Conservation (phyloP, 64 coral and sea anemone genomes). For the Anthopleura sola region DNA sequence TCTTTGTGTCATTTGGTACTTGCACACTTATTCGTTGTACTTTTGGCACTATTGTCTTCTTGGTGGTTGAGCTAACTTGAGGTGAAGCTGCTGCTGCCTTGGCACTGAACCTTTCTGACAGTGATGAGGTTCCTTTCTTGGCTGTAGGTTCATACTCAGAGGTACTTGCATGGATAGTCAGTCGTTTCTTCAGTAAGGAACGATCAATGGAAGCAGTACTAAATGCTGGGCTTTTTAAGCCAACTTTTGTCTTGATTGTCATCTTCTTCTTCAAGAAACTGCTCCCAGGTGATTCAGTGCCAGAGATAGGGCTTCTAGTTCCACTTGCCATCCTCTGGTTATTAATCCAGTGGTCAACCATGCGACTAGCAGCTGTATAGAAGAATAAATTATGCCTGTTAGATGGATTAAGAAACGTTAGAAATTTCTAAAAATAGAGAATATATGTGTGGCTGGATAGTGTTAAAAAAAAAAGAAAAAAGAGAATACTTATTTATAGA, state of each 20-base stretch:
- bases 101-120: slow-evolving; percentile 55
- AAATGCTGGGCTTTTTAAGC: slow-evolving; percentile 10
- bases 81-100: slow-evolving; percentile 22
- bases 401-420: too few species aligned
- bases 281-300: slow-evolving; percentile 20
- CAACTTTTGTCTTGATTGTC: slow-evolving; percentile 51
- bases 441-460: too few species aligned
- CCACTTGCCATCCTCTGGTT: slow-evolving; percentile 46
- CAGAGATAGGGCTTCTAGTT: slow-evolving; percentile 26
- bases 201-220: slow-evolving; percentile 5
- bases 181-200: slow-evolving; percentile 21
- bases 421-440: too few species aligned
- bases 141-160: background rate
- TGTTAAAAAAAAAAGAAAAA: too few species aligned
- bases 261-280: slow-evolving; percentile 52
- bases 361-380: slow-evolving; percentile 64
- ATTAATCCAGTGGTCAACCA: slow-evolving; percentile 91
- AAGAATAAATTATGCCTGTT: background rate
- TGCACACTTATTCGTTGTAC: slow-evolving; percentile 5
- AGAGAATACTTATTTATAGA: too few species aligned
- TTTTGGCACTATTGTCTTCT: background rate
- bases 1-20: slow-evolving; percentile 53
- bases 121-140: background rate
- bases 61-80: slow-evolving; percentile 1
- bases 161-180: background rate